Evolutionary conservation across 2,888 invertebrate species (phyloP), one percentile per base, ranked within the genome.

Genomic region (Scaptomyza polygonia): DNA sequence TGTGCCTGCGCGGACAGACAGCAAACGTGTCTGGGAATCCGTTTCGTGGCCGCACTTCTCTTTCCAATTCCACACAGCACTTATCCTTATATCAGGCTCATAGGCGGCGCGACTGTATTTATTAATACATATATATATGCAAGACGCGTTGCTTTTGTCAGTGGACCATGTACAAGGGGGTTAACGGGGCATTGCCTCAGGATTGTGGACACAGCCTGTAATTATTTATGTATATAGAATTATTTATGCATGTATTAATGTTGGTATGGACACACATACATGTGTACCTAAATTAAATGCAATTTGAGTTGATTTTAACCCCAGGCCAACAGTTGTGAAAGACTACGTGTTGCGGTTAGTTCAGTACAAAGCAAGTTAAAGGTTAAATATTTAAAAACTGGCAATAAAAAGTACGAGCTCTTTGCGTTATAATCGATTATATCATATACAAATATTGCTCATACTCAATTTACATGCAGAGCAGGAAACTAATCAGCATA

Each of bases 1-100:
- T 72, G 68, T 61, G 63, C n/a, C 18, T 14, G 43, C 53, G 67
- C 43, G 83, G 30, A 43, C 51, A 58, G 30, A 43, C 21, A 25
- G 39, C 76, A 85, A 85, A 85, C 88, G 83, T 84, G 83, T 78
- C 88, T 86, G 83, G 86, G 83, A 84, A 84, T 88, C 76, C 53
- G 65, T 63, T 73, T 49, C 16, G 32, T 45, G 30, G 27, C 58
- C 39, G 39, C 36, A 6, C 34, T 34, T 34, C n/a, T 34, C 63
- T n/a, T 54, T 53, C 62, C 14, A 36, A 14, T 14, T 6, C 14
- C 4, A 49, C 49, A 49, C 57, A 58, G 53, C 73, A 65, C 68
- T 64, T 73, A 63, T 42, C 51, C 47, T 34, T 34, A 34, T 34
- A 11, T 11, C 43, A 47, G 36, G 29, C 56, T 61, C 57, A 11